Percentiles rank a stretch among this genome's conserved stretches.
phyloP scores from a whole-genome alignment of 2,888 invertebrate genomes.

The Polyploca ridens region DNA sequence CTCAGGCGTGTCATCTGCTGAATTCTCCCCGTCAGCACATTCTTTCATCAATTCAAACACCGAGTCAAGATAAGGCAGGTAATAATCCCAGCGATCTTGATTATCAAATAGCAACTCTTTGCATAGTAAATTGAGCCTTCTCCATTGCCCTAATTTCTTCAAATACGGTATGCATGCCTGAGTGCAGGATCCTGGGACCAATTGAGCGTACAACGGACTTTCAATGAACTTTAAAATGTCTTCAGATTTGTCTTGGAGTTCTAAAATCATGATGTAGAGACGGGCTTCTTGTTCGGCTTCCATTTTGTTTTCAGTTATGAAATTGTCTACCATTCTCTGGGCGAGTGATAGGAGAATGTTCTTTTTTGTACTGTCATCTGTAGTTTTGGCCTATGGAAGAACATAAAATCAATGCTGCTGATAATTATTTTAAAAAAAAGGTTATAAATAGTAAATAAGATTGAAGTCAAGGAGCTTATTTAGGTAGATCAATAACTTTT shows the following conservation, averaged over 20 bases:
- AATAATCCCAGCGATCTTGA: conserved; percentile 90
- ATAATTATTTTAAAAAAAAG: too few species aligned
- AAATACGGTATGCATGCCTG: conserved; percentile 90
- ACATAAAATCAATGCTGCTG: too few species aligned
- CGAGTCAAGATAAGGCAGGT: conserved; percentile 89
- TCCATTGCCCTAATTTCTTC: conserved; percentile 89
- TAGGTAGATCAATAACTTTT: too few species aligned
- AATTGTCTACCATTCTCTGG: conserved; percentile 96
- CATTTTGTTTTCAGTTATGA: conserved; percentile 93
- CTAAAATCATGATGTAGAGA: conserved; percentile 92
- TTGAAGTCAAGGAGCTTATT: too few species aligned
- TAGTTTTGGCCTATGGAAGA: conserved; percentile 64
- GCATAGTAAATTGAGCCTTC: conserved; percentile 88
- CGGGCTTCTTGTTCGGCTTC: conserved; percentile 97
- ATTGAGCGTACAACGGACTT: conserved; percentile 88
- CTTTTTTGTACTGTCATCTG: conserved; percentile 82
- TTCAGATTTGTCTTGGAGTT: conserved; percentile 91
- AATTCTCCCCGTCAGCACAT: conserved; percentile 47
- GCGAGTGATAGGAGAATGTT: conserved; percentile 93
- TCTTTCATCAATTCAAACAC: conserved; percentile 86
- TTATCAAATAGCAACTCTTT: conserved; percentile 90
- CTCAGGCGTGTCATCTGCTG: conserved; percentile 71
- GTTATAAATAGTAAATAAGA: too few species aligned
- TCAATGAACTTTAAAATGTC: conserved; percentile 93
- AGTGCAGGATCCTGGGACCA: conserved; percentile 88